Percentiles rank a stretch among this genome's conserved stretches.
Conservation (phyloP, 2,113 vertebrate species). For the Microcebus griseorufus region DNA sequence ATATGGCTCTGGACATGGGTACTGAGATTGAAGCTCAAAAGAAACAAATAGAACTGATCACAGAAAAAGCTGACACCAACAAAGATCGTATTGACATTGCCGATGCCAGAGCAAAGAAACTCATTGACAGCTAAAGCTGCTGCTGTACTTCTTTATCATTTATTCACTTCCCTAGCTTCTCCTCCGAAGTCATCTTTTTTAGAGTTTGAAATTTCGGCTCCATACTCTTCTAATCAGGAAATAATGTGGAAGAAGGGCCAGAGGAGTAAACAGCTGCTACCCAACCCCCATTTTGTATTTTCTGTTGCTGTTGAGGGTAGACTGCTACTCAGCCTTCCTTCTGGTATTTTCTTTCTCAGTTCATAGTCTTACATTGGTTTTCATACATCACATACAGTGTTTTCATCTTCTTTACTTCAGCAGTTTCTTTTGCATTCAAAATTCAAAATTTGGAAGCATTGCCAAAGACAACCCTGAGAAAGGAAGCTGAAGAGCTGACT, state of each 20-base stretch:
- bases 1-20: conserved; percentile 96
- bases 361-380: background rate
- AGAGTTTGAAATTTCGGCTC: conserved; percentile 45
- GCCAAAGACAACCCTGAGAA: conserved; percentile 64
- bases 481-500: background rate
- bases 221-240: conserved; percentile 68
- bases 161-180: conserved; percentile 71
- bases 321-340: background rate
- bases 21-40: conserved; percentile 96
- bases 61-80: conserved; percentile 94
- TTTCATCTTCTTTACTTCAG: background rate
- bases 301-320: conserved; percentile 57
- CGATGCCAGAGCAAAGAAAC: conserved; percentile 95
- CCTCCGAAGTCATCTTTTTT: conserved; percentile 38
- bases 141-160: conserved; percentile 63
- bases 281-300: background rate
- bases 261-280: conserved; percentile 65
- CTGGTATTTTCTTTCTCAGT: background rate
- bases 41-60: conserved; percentile 91
- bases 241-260: conserved; percentile 57
- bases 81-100: conserved; percentile 93
- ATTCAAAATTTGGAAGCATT: conserved; percentile 58
- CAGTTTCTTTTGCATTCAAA: conserved; percentile 56
- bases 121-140: conserved; percentile 87
- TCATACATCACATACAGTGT: background rate